Percentiles rank a stretch among this genome's conserved stretches.
phyloP scores from a whole-genome alignment of 1,140 invertebrate genomes.

The Epicauta chinensis region DNA sequence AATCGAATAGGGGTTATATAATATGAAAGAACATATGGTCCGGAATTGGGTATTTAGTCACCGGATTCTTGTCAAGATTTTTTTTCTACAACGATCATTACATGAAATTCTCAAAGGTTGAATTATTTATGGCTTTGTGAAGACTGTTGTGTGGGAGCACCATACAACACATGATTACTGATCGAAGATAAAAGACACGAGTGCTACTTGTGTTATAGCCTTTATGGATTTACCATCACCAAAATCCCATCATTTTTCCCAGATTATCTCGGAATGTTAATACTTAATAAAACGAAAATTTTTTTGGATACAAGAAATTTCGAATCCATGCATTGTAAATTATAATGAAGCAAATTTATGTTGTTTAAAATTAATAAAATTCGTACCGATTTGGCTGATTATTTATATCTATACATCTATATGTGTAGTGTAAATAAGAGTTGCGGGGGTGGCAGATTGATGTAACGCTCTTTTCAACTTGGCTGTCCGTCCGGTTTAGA shows the following conservation, averaged over 20 bases:
- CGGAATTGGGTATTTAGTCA: neutral
- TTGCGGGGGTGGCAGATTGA: conserved; percentile 11
- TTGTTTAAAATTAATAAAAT: too few species aligned
- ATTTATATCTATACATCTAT: too few species aligned
- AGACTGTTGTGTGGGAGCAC: conserved; percentile 14
- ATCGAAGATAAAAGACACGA: conserved; percentile 22
- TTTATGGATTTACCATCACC: conserved; percentile 20
- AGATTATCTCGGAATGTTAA: conserved; percentile 21
- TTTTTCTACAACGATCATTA: conserved; percentile 24
- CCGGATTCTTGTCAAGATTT: conserved; percentile 10
- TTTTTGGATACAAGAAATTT: too few species aligned
- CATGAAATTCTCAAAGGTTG: conserved; percentile 24
- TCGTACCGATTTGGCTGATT: too few species aligned
- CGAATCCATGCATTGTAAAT: too few species aligned
- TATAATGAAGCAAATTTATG: too few species aligned
- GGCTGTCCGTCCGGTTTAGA: conserved; percentile 13
- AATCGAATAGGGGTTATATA: neutral
- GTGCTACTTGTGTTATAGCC: conserved; percentile 20
- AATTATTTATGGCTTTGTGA: conserved; percentile 23
- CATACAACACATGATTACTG: conserved; percentile 25
- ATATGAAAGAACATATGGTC: neutral
- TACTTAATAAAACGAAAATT: conserved; percentile 6
- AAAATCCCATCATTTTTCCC: conserved; percentile 6
- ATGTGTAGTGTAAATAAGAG: neutral
- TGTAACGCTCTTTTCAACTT: conserved; percentile 4